phyloP scores from a whole-genome alignment of 2,888 invertebrate species.

The Drosophila peninsularis region DNA sequence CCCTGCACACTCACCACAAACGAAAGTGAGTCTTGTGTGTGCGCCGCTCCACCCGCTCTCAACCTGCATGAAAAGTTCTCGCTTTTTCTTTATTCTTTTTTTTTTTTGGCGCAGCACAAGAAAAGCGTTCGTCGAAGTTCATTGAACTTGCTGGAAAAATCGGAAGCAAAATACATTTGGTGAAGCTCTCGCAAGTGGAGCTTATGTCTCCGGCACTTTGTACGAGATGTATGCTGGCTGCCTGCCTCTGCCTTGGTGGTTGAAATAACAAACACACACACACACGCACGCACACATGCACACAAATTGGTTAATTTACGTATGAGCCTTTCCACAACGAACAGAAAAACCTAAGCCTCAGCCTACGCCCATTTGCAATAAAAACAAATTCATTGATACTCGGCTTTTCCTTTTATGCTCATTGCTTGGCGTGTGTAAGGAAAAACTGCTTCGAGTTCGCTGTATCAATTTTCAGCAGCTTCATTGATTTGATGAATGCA shows the following conservation, averaged over 20 bases:
- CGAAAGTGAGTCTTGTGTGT: constrained; percentile 64
- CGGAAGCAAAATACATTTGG: constrained; percentile 46
- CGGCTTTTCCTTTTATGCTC: constrained; percentile 14
- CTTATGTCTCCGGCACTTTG: constrained; percentile 24
- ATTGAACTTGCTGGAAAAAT: constrained; percentile 57
- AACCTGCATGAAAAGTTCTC: constrained; percentile 34
- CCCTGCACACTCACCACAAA: constrained; percentile 53
- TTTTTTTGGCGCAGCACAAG: constrained; percentile 53
- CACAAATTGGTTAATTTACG: constrained; percentile 60
- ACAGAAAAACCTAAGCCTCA: constrained; percentile 3
- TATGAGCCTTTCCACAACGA: constrained; percentile 18
- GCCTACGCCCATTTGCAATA: constrained; percentile 12
- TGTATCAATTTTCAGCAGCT: neutral
- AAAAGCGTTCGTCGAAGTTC: constrained; percentile 60
- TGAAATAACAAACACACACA: constrained; percentile 11
- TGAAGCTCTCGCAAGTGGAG: constrained; percentile 36
- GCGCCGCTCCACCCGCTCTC: constrained; percentile 1
- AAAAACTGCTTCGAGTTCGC: neutral
- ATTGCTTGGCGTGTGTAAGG: neutral
- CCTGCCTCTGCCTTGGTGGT: constrained; percentile 41
- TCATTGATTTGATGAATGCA: too few relatives aligned
- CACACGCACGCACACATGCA: constrained; percentile 5
- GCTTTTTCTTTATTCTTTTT: constrained; percentile 10
- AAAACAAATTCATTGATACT: constrained; percentile 13
- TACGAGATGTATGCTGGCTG: constrained; percentile 14